A percentile compares a stretch with the other conserved stretches of the same genome.
Conservation (phyloP, 37 sponge, comb jelly and placozoan genomes). For the Spongilla lacustris region DNA sequence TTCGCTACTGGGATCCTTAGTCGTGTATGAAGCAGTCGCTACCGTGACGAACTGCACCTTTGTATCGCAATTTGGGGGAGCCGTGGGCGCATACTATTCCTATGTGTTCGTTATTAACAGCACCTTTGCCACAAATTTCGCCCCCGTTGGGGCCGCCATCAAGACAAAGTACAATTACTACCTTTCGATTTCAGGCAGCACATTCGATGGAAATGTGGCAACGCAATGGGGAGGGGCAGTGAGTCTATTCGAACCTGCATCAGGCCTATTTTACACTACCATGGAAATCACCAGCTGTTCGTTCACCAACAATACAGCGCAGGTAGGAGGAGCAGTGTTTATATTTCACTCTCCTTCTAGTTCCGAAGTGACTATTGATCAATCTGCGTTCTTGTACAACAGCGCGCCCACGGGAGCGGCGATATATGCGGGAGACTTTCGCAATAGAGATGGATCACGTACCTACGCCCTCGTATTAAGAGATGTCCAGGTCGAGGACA, state of each 20-base stretch:
- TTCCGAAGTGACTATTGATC: not conserved
- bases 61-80: too few species aligned
- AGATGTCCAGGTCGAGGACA: not conserved
- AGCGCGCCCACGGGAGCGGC: not conserved
- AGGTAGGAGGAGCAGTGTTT: not conserved
- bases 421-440: not conserved
- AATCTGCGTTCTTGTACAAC: not conserved
- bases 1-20: too few species aligned
- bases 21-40: too few species aligned
- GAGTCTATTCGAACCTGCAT: too few species aligned
- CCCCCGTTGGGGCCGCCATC: too few species aligned
- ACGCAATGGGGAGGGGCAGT: slow-evolving; percentile 5
- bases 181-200: slow-evolving; percentile 13
- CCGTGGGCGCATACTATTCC: too few species aligned
- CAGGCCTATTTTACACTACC: too few species aligned
- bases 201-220: not conserved
- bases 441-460: not conserved
- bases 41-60: too few species aligned
- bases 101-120: too few species aligned
- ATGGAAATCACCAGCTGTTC: not conserved
- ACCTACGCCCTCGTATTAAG: not conserved
- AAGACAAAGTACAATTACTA: slow-evolving; percentile 4
- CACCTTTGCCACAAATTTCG: too few species aligned
- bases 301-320: not conserved
- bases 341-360: not conserved